Evolutionary conservation across 2,888 invertebrate species (phyloP), one percentile per base, ranked within the genome.

Genomic region (Coleophora deauratella): DNA sequence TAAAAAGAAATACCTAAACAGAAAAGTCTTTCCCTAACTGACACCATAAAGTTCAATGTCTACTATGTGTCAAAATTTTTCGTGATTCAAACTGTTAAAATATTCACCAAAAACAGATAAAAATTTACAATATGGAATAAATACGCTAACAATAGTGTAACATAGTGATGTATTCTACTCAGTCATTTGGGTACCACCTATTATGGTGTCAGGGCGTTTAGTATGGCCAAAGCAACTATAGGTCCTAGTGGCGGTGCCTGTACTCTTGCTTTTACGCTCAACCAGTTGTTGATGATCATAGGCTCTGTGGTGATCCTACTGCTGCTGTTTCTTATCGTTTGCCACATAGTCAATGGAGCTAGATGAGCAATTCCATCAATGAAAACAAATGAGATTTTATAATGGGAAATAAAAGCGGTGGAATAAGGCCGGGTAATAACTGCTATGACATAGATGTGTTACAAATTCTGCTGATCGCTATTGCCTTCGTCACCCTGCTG

Each of bases 241-340:
- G 72, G 69, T 50, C 42, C 54, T 47, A 12, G 21, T 21, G 21
- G 21, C 7, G n/a, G 42, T 1, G 9, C 44, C 0, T 62, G 61
- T 35, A 64, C 62, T 1, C 54, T 72, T 0, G 56, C 44, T 39
- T 70, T 78, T 31, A 76, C 72, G 42, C 45, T 80, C 9, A 74
- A 78, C 43, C 78, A 81, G 37, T 54, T 80, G 3, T 55, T 81
- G 0, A 75, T 77, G 61, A 62, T 77, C 0, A 53, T 76, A 1
- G 79, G 79, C 0, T 73, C 80, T 1, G 36, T 81, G 1, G 67
- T 77, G 1, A 72, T 80, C 1, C 45, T 82, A 0, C 59, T 78
- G 0, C 52, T 80, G 0, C 49, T 81, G 0, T 79, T 76, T 38
- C 46, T 78, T 2, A 57, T 80, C 2, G 73, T 82, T 1, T 78